Base-by-base conservation (phyloP, 2,797 vertebrate species). In the Malurus leucopterus region DNA sequence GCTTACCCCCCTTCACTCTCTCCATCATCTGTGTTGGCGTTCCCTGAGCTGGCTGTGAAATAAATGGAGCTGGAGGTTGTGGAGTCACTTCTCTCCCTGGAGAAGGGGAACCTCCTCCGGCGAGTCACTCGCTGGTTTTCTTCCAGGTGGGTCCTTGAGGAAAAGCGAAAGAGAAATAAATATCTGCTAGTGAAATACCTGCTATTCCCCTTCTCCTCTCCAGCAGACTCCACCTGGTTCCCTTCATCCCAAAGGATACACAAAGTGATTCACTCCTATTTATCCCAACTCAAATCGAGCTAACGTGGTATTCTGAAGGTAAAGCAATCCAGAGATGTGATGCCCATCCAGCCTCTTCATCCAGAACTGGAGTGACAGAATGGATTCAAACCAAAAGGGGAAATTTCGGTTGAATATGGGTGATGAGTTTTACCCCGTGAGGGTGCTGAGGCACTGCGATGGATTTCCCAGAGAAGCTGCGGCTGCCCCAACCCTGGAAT, bases 1-100 rank as follows among this genome's bases (percentile, higher is more conserved):
- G 24, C 97, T 97, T 93, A 99, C 99, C 99, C 99, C 3, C 98
- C 99, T 88, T 99, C 99, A 0, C 99, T 99, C 90, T 98, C 98
- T 0, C 96, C 98, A 27, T 97, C 98, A 5, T 97, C 98, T 0
- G 96, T 93, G 54, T 97, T 97, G 41, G 84, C 34, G 8, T 95
- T 16, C 30, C 98, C 98, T 1, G 98, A 98, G 81, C 98, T 98
- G 85, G 99, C 97, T 0, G 98, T 99, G 96, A 99, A 99, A 92
- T 99, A 99, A 87, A 99, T 96, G 11, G 99, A 99, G 92, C 98
- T 99, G 96, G 99, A 99, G 84, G 98, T 97, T 2, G 97, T 96
- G 47, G 99, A 99, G 79, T 99, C 98, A 0, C 98, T 97, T 44
- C 98, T 98, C 47, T 99, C 99, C 34, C 98, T 97, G 44, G 95